phyloP scores from a whole-genome alignment of 2,113 vertebrate species.

The Tragelaphus strepsiceros region DNA sequence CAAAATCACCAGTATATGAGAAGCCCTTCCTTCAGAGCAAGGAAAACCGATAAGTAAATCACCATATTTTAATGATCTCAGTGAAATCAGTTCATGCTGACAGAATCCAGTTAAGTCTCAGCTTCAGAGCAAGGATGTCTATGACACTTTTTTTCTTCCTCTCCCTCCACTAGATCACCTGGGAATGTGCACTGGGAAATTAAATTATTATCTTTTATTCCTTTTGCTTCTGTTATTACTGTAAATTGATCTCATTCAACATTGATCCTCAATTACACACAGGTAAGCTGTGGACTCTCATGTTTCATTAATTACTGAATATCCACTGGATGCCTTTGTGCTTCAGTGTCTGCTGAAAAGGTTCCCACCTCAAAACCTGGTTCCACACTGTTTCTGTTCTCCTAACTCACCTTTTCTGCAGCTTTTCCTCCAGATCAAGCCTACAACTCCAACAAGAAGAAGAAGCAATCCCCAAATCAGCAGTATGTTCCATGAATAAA shows the following conservation, averaged over 20 bases:
- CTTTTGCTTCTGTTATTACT: neutral
- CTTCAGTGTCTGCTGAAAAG: neutral
- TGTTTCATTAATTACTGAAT: neutral
- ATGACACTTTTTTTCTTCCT: neutral
- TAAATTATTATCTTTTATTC: neutral
- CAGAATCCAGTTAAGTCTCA: neutral
- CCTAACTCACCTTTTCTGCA: neutral
- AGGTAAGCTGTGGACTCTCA: neutral
- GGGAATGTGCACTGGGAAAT: neutral
- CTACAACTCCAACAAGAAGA: neutral
- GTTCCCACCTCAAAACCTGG: rapidly evolving
- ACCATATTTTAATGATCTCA: neutral
- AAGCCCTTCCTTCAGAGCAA: neutral
- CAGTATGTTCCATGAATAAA: neutral
- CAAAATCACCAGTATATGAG: neutral
- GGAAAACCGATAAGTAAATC: neutral
- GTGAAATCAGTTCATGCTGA: neutral
- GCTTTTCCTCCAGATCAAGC: neutral
- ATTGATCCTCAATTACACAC: neutral
- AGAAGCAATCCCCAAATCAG: neutral
- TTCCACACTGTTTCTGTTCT: neutral
- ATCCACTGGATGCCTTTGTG: neutral
- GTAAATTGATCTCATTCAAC: neutral
- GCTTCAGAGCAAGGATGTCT: neutral
- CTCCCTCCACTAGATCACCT: neutral